These are phyloP conservation scores for Sinocyclocheilus rhinocerous DNA, from an alignment of 2,113 vertebrate species.

Conservation along the genomic window DNA sequence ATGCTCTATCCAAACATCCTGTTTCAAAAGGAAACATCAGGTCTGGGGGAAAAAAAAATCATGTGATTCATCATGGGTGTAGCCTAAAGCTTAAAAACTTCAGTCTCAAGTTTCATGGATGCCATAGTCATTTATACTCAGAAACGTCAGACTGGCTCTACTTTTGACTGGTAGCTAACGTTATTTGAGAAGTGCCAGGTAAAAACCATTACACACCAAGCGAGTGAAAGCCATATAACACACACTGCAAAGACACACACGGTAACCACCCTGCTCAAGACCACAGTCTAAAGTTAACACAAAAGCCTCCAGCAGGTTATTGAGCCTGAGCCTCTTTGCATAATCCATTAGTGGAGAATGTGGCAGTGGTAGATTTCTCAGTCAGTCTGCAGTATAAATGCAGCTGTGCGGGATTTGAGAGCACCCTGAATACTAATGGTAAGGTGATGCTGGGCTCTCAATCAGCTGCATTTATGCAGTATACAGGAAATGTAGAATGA, in stretches of 20 bases:
- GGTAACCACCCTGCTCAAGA: background rate
- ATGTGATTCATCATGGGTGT: background rate
- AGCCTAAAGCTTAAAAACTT: slow-evolving; percentile 5
- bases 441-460: slow-evolving; percentile 37
- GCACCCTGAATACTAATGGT: slow-evolving; percentile 42
- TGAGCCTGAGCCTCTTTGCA: slow-evolving; percentile 57
- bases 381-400: slow-evolving; percentile 47
- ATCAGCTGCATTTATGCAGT: slow-evolving; percentile 8
- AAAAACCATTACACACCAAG: slow-evolving; percentile 42
- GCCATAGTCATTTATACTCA: background rate
- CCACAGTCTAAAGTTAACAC: slow-evolving; percentile 33
- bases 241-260: slow-evolving; percentile 4
- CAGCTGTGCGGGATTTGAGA: slow-evolving; percentile 29
- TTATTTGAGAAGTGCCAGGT: slow-evolving; percentile 70
- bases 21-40: background rate
- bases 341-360: slow-evolving; percentile 50
- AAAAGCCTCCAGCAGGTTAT: slow-evolving; percentile 30
- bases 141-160: slow-evolving; percentile 64
- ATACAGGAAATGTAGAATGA: background rate
- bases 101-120: slow-evolving; percentile 6
- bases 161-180: slow-evolving; percentile 74
- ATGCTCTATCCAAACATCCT: background rate
- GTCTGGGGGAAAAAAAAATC: background rate
- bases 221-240: slow-evolving; percentile 26
- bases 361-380: slow-evolving; percentile 37